phyloP scores from a whole-genome alignment of 1,140 invertebrate genomes.

The Drosophila santomea region DNA sequence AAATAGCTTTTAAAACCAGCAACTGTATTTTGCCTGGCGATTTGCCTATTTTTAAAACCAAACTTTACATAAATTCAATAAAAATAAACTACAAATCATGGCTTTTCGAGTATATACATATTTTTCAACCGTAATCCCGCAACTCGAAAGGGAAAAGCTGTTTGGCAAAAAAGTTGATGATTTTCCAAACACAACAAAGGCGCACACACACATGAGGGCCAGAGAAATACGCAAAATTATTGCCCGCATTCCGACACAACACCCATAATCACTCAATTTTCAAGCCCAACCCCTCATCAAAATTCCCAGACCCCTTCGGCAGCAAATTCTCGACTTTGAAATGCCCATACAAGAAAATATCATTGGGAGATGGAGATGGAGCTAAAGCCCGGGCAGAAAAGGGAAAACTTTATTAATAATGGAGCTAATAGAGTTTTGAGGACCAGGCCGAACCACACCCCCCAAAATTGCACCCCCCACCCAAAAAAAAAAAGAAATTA shows the following conservation, averaged over 20 bases:
- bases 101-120: too few species aligned
- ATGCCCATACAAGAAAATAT: conserved; percentile 45
- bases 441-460: conserved; percentile 11
- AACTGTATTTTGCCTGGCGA: too few species aligned
- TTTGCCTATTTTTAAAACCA: too few species aligned
- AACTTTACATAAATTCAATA: too few species aligned
- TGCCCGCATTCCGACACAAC: conserved; percentile 34
- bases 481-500: conserved; percentile 32
- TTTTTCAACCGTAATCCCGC: too few species aligned
- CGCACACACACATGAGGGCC: conserved; percentile 1
- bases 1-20: too few species aligned
- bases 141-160: not conserved
- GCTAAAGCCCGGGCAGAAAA: not conserved
- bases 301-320: not conserved
- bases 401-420: conserved; percentile 55
- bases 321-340: conserved; percentile 18
- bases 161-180: not conserved
- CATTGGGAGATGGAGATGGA: conserved; percentile 12
- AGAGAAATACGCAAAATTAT: conserved; percentile 5
- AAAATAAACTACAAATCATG: too few species aligned
- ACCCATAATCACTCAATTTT: conserved; percentile 51
- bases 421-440: conserved; percentile 53
- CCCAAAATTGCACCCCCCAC: not conserved
- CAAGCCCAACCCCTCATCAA: conserved; percentile 21
- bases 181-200: conserved; percentile 1